Evolutionary conservation across 2,888 invertebrate genomes (phyloP), one percentile per base, ranked within the genome.

Genomic region (Phyllotreta striolata): DNA sequence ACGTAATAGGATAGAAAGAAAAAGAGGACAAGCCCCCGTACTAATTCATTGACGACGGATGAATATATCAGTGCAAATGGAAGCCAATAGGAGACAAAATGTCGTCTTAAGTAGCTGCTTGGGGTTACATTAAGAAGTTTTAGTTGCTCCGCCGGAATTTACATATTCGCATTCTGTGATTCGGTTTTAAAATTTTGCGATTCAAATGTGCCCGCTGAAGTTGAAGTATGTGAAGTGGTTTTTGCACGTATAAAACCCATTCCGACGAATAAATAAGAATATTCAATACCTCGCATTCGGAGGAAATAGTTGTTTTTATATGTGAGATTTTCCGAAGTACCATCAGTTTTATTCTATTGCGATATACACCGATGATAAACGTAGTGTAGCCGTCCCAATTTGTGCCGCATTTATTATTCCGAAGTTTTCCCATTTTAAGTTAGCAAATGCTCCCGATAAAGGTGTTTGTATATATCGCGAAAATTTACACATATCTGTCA

Each of bases 11-110:
- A 41, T 41, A 41, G 5, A 10, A n/a, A 4, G 9, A 6, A 41
- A 10, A n/a, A 4, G 9, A 6, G 2, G 9, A 4, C 5, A 4
- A 41, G 10, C 52, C 9, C 52, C 6, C 39, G 9, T 8, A 52
- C 52, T 52, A 52, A 52, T 12, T 8, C 52, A 38, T 73, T 72
- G 71, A 72, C 74, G 4, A 76, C 76, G 76, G 76, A 76, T 76
- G 77, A 78, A 78, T 78, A 76, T 77, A 76, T 78, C 75, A 76
- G 67, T 55, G 72, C 62, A 68, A 70, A 70, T 71, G 70, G 69
- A 68, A 74, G 58, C 69, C 71, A 74, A 73, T 74, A 72, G 74
- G 71, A 73, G 68, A 71, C 46, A 59, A 52, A 56, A 62, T 55
- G 44, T 62, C 56, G 51, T 55, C 56, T 62, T 58, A 63, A 66